Evolutionary conservation across 2,888 invertebrate genomes (phyloP).

Genomic region (Mesorhabditis belari): DNA sequence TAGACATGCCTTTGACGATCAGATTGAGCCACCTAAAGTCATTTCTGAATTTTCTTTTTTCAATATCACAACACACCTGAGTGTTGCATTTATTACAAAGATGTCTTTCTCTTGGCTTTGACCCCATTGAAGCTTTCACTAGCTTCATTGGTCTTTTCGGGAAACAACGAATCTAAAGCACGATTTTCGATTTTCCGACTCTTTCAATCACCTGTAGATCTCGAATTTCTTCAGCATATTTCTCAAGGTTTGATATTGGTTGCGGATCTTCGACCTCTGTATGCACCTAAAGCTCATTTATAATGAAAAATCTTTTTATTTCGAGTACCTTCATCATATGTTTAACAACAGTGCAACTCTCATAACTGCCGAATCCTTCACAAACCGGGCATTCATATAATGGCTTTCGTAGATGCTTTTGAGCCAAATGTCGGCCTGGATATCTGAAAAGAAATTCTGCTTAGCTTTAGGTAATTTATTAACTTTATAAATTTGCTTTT

Average conservation of each 20-base stretch:
- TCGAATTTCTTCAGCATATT: constrained; percentile 30
- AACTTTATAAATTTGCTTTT: not conserved
- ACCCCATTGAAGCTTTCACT: constrained; percentile 12
- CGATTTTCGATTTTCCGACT: too few relatives aligned
- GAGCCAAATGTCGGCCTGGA: constrained; percentile 36
- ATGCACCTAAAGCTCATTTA: constrained; percentile 10
- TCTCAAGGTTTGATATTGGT: constrained; percentile 31
- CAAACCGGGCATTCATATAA: constrained; percentile 41
- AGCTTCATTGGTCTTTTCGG: constrained; percentile 44
- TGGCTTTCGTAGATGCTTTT: constrained; percentile 32
- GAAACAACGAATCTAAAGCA: constrained; percentile 31
- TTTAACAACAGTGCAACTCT: constrained; percentile 31
- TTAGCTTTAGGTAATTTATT: too few relatives aligned
- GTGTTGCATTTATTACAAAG: constrained; percentile 23
- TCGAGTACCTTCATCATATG: constrained; percentile 17
- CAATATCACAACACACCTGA: constrained; percentile 12
- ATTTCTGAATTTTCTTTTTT: not conserved
- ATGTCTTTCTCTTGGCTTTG: constrained; percentile 30
- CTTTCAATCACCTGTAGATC: too few relatives aligned
- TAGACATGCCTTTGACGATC: constrained; percentile 39
- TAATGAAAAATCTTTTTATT: not conserved
- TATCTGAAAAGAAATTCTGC: constrained; percentile 6
- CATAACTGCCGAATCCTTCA: constrained; percentile 35
- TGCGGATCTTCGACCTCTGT: constrained; percentile 10
- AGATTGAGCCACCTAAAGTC: constrained; percentile 32